Base-by-base conservation (phyloP, 2,113 vertebrate species). In the Pseudorhombus dupliciocellatus region DNA sequence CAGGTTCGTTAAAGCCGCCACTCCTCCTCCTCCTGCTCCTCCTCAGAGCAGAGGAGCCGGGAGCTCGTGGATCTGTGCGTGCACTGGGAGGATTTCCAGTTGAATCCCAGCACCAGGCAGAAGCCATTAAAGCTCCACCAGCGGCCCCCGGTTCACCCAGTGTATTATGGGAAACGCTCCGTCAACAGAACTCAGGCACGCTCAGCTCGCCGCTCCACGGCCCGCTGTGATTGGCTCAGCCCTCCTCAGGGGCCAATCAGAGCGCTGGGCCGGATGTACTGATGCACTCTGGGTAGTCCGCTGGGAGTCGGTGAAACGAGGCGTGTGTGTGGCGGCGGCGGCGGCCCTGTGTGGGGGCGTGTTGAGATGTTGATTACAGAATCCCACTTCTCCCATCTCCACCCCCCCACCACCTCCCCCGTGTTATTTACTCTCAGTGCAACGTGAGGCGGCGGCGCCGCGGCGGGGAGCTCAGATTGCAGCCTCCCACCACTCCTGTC, bases 201-300 rank as follows among this genome's bases (percentile, higher is more conserved):
- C 46, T n/a, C 20, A 48, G 15, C 0, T 5, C n/a, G n/a, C n/a
- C n/a, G n/a, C n/a, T 9, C 75, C 70, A 85, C 67, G 70, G 66
- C 7, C 28, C 8, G 40, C 63, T 81, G 25, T 60, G 21, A 75
- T 81, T 89, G 84, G 77, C 53, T 57, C 25, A 62, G 72, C 9
- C 67, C 61, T 69, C 84, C 63, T 71, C 69, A 9, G 87, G 73
- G 84, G 57, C 77, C 83, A 67, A 81, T 84, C 80, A 70, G 84
- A 81, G 73, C 64, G 22, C 80, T 31, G 73, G 54, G 51, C 71
- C 52, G 34, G 51, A 50, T 75, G 60, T 70, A 50, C 68, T 74
- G 63, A 74, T 88, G 56, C 14, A 73, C 71, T 57, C 50, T 66
- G 70, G 67, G 46, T 51, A 64, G 60, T 80, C 79, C 18, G 1